phyloP scores from a whole-genome alignment of 2,113 vertebrate species.

The Miniopterus natalensis region DNA sequence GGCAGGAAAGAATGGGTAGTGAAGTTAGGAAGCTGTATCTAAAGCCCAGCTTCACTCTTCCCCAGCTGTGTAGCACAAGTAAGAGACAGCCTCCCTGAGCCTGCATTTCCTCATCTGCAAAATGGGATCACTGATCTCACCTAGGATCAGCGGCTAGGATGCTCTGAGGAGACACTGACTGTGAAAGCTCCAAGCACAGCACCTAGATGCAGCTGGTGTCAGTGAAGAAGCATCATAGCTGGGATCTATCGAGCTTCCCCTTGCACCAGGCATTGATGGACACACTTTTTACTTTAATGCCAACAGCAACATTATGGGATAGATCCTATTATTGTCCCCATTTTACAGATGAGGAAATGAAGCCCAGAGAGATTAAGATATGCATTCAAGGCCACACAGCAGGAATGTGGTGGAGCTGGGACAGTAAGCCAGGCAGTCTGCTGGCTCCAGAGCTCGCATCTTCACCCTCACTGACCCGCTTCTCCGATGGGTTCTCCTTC shows the following conservation, averaged over 20 bases:
- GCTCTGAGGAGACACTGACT: neutral
- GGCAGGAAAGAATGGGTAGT: neutral
- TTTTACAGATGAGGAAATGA: neutral
- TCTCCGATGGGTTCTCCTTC: neutral
- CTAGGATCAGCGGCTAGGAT: neutral
- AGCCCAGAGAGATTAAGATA: neutral
- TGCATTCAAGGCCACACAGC: neutral
- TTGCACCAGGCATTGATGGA: no score
- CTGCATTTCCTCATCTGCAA: neutral
- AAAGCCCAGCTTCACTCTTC: neutral
- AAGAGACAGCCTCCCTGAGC: neutral
- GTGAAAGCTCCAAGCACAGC: neutral
- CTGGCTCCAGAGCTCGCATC: neutral
- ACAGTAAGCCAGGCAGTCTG: neutral
- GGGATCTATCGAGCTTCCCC: neutral
- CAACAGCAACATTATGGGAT: neutral
- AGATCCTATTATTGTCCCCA: neutral
- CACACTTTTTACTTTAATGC: neutral
- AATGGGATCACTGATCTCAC: neutral
- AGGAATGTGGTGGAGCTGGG: neutral
- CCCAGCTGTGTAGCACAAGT: neutral
- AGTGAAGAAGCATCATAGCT: fast-evolving
- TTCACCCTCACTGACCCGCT: neutral
- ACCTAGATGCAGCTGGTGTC: neutral
- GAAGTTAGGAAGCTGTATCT: neutral